phyloP scores from a whole-genome alignment of 2,888 invertebrate genomes.

The Trimorus sp. region DNA sequence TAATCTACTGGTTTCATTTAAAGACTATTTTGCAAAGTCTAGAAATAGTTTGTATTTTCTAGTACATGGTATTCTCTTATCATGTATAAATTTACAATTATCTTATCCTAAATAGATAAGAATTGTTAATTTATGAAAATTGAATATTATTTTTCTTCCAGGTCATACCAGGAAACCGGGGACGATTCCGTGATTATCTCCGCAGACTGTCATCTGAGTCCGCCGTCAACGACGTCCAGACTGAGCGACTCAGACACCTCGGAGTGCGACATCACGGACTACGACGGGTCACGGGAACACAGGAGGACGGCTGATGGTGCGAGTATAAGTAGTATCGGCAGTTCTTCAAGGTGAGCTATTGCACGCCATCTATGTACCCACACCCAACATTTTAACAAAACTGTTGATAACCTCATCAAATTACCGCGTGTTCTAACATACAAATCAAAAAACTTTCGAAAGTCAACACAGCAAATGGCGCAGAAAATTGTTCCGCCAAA shows the following conservation, averaged over 20 bases:
- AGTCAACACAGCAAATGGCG: not conserved
- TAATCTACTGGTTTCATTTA: too few relatives aligned
- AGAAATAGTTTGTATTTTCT: too few relatives aligned
- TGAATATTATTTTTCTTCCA: conserved; percentile 52
- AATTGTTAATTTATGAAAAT: too few relatives aligned
- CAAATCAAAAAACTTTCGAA: not conserved
- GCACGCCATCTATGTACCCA: conserved; percentile 11
- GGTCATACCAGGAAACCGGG: conserved; percentile 83
- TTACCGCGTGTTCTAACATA: too few relatives aligned
- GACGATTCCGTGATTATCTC: conserved; percentile 86
- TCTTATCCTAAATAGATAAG: too few relatives aligned
- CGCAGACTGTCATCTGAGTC: conserved; percentile 92
- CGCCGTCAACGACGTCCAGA: conserved; percentile 92
- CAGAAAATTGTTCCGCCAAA: too few relatives aligned
- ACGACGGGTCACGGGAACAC: conserved; percentile 81
- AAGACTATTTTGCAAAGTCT: too few relatives aligned
- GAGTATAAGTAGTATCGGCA: conserved; percentile 95
- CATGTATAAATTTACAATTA: too few relatives aligned
- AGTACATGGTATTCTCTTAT: too few relatives aligned
- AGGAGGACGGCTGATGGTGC: conserved; percentile 89
- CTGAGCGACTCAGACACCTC: conserved; percentile 97
- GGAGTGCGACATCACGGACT: conserved; percentile 83
- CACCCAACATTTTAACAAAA: too few relatives aligned
- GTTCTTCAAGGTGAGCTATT: conserved; percentile 88
- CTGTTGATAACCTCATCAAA: too few relatives aligned